These are phyloP conservation scores for Stegophylla sp. DNA, from an alignment of 2,888 invertebrate genomes.

Conservation along the genomic window DNA sequence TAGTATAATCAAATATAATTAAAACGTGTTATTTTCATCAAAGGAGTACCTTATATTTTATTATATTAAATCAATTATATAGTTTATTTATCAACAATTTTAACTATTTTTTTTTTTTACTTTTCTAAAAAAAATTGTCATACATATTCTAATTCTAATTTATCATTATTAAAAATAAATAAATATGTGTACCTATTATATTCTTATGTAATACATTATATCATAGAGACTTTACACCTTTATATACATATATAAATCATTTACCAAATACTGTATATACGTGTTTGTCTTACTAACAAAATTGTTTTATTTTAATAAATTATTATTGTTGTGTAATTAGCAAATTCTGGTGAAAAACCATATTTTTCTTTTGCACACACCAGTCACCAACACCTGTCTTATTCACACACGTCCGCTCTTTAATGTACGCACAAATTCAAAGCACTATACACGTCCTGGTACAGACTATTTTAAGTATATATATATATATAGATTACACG, in stretches of 20 bases:
- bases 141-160: conserved; percentile 13
- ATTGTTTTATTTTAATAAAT: conserved; percentile 46
- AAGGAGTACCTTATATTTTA: conserved; percentile 18
- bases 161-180: conserved; percentile 22
- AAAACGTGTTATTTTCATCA: neutral
- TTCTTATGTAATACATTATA: neutral
- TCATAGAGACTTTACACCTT: neutral
- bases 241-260: too few species aligned
- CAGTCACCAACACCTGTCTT: too few species aligned
- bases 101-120: conserved; percentile 26
- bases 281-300: conserved; percentile 5
- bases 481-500: too few species aligned
- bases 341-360: neutral
- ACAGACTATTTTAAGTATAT: too few species aligned
- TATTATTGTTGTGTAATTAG: conserved; percentile 47
- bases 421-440: too few species aligned
- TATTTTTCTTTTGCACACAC: too few species aligned
- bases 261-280: conserved; percentile 2
- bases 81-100: neutral
- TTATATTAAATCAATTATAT: neutral
- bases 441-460: too few species aligned
- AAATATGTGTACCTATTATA: neutral
- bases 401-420: neutral
- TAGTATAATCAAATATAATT: neutral
- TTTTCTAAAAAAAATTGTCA: conserved; percentile 31